Evolutionary conservation across 2,113 vertebrate genomes (phyloP).

Genomic region (Capra hircus): DNA sequence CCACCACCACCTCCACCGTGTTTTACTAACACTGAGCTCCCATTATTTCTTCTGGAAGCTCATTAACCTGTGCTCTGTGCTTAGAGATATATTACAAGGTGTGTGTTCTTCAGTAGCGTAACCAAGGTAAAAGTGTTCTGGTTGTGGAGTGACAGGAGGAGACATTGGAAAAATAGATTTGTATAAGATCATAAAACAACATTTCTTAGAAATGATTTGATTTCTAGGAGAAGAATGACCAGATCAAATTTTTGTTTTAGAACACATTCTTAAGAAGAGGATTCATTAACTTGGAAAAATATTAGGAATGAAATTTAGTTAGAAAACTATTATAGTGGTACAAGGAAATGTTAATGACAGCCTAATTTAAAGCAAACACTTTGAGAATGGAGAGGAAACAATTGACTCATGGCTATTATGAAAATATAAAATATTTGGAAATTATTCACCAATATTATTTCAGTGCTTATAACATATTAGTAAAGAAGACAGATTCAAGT

Average conservation of each 20-base stretch:
- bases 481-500: background rate
- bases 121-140: background rate
- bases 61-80: background rate
- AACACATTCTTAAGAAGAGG: background rate
- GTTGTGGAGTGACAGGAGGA: background rate
- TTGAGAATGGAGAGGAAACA: background rate
- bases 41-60: background rate
- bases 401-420: background rate
- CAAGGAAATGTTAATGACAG: background rate
- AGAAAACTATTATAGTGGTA: background rate
- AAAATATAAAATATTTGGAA: background rate
- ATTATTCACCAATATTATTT: background rate
- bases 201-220: background rate
- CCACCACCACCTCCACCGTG: background rate
- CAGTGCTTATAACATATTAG: background rate
- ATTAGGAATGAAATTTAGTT: background rate
- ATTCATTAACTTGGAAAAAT: background rate
- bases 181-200: background rate
- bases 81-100: background rate
- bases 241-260: background rate
- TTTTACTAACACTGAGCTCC: background rate
- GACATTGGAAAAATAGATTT: background rate
- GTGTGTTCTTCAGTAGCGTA: background rate
- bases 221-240: background rate
- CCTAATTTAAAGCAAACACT: background rate